Conservation (phyloP, 2,888 invertebrate genomes). For the Pedicia rivosa region DNA sequence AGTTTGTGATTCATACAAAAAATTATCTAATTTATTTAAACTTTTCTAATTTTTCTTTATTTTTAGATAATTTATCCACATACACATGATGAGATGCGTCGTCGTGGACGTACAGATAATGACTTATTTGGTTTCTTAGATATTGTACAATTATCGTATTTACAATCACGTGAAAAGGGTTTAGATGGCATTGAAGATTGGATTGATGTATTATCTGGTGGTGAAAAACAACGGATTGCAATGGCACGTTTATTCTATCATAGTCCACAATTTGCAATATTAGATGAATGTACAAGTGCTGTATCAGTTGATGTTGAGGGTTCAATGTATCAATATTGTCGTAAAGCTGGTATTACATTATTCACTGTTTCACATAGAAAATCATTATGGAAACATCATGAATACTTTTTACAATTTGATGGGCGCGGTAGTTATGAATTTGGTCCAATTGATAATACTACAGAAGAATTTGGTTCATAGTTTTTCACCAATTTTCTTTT, state of each 20-base stretch:
- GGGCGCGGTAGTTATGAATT: slow-evolving; percentile 85
- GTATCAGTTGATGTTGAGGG: slow-evolving; percentile 98
- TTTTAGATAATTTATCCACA: slow-evolving; percentile 79
- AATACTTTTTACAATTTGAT: slow-evolving; percentile 91
- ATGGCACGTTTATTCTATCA: slow-evolving; percentile 98
- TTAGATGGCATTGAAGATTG: slow-evolving; percentile 93
- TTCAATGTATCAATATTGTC: slow-evolving; percentile 89
- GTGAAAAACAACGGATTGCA: slow-evolving; percentile 96
- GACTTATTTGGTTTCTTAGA: slow-evolving; percentile 62
- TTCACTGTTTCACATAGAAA: slow-evolving; percentile 97
- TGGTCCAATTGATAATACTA: slow-evolving; percentile 67
- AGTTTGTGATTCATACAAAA: not conserved
- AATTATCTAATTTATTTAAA: slow-evolving; percentile 2
- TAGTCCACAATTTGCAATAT: slow-evolving; percentile 93
- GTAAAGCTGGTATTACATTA: slow-evolving; percentile 70
- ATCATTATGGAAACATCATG: slow-evolving; percentile 95
- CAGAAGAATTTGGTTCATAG: slow-evolving; percentile 87
- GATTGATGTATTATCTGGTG: slow-evolving; percentile 96
- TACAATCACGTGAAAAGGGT: slow-evolving; percentile 70
- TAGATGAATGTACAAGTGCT: slow-evolving; percentile 98
- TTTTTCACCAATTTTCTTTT: too few relatives aligned
- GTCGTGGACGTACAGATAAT: slow-evolving; percentile 60
- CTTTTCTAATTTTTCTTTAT: too few relatives aligned
- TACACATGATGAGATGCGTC: slow-evolving; percentile 66
- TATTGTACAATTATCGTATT: slow-evolving; percentile 69